Conservation (phyloP, 2,797 vertebrate genomes). For the Nannoperca obscura region DNA sequence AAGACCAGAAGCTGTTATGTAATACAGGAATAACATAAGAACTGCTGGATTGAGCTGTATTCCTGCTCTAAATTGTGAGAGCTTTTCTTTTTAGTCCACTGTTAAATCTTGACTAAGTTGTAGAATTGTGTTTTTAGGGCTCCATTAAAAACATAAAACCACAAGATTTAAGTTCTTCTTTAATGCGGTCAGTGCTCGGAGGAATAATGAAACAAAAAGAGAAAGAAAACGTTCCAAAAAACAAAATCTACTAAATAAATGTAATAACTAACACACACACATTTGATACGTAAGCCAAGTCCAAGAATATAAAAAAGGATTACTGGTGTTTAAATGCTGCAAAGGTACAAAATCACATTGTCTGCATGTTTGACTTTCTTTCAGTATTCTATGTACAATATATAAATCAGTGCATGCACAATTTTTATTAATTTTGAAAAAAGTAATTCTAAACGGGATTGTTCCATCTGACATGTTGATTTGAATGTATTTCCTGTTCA, state of each 20-base stretch:
- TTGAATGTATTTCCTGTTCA: background rate
- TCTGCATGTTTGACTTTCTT: background rate
- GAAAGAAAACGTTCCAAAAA: slow-evolving; percentile 15
- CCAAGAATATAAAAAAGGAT: background rate
- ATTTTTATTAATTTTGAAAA: background rate
- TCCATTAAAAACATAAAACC: slow-evolving; percentile 36
- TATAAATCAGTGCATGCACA: background rate
- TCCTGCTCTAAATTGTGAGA: background rate
- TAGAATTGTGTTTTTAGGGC: slow-evolving; percentile 3
- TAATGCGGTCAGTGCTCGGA: slow-evolving; percentile 33
- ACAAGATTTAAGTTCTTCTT: slow-evolving; percentile 44
- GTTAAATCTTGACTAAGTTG: background rate
- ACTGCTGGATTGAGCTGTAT: background rate
- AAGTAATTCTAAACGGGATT: background rate
- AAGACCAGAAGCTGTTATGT: background rate
- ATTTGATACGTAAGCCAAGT: background rate
- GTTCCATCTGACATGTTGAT: background rate
- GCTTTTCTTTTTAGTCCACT: background rate
- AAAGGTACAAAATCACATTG: background rate
- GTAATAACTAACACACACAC: slow-evolving; percentile 1
- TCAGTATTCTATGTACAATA: background rate
- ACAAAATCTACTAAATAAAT: background rate
- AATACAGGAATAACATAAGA: background rate
- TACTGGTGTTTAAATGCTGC: slow-evolving; percentile 12
- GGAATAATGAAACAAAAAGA: slow-evolving; percentile 12